phyloP scores from a whole-genome alignment of 2,888 invertebrate genomes.

The Phymatocera aterrima region DNA sequence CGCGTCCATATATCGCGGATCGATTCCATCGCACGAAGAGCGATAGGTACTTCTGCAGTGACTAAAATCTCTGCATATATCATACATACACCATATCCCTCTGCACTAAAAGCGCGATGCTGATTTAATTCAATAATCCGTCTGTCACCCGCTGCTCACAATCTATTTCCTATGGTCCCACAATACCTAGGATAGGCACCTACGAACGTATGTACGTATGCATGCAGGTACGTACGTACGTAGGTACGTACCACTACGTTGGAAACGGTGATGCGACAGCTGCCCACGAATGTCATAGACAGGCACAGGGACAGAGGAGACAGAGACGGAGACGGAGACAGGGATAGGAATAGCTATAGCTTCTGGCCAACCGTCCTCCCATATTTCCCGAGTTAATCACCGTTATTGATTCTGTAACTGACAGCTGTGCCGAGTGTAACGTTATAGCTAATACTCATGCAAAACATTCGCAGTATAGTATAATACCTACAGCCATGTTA shows the following conservation, averaged over 20 bases:
- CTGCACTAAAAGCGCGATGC: conserved; percentile 25
- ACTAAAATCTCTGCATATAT: not conserved
- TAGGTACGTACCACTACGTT: not conserved
- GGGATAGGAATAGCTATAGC: conserved; percentile 8
- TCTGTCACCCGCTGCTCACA: conserved; percentile 14
- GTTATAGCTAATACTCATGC: not conserved
- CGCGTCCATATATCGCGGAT: too few species aligned
- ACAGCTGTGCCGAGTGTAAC: conserved; percentile 13
- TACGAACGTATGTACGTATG: not conserved
- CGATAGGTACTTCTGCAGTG: not conserved
- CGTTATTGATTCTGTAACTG: conserved; percentile 38
- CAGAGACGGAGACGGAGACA: not conserved
- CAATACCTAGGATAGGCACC: not conserved
- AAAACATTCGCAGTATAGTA: not conserved
- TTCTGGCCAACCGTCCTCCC: too few species aligned
- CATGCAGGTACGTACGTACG: too few species aligned
- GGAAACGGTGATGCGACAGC: conserved; percentile 4
- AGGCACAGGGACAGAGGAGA: too few species aligned
- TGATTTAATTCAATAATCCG: conserved; percentile 41
- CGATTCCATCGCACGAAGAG: not conserved
- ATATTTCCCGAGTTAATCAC: conserved; percentile 30
- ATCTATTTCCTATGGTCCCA: not conserved
- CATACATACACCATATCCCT: not conserved
- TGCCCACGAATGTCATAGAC: conserved; percentile 11
- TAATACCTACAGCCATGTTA: not conserved